phyloP scores from a whole-genome alignment of 2,888 invertebrate genomes.

The Sceliomorpha sp. region DNA sequence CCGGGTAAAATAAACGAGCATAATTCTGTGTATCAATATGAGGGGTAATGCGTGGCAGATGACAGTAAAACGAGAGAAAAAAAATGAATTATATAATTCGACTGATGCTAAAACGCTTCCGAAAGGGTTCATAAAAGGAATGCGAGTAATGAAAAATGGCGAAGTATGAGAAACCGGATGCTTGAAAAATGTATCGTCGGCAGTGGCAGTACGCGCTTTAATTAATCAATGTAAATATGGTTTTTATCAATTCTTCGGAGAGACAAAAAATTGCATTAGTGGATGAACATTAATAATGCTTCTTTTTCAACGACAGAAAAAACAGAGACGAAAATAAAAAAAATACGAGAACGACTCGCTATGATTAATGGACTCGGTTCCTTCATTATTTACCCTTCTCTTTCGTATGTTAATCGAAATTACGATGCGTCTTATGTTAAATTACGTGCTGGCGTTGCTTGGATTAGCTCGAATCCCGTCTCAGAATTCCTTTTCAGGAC shows the following conservation, averaged over 20 bases:
- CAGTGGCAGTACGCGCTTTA: constrained; percentile 25
- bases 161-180: constrained; percentile 6
- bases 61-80: too few species aligned
- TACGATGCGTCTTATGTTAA: too few species aligned
- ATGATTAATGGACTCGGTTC: constrained; percentile 36
- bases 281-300: constrained; percentile 41
- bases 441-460: too few species aligned
- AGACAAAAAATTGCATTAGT: constrained; percentile 37
- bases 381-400: constrained; percentile 20
- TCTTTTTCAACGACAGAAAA: constrained; percentile 26
- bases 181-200: constrained; percentile 41
- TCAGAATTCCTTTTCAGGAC: too few species aligned
- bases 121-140: constrained; percentile 19
- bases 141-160: constrained; percentile 42
- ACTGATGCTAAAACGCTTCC: constrained; percentile 27
- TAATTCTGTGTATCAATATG: too few species aligned
- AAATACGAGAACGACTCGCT: constrained; percentile 30
- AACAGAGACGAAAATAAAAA: constrained; percentile 15
- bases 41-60: too few species aligned
- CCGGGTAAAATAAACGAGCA: too few species aligned
- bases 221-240: constrained; percentile 47
- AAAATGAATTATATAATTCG: constrained; percentile 23
- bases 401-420: not conserved
- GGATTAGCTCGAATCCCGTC: too few species aligned
- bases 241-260: constrained; percentile 45